phyloP scores from a whole-genome alignment of 2,888 invertebrate genomes.

The Aleiodes testaceus region DNA sequence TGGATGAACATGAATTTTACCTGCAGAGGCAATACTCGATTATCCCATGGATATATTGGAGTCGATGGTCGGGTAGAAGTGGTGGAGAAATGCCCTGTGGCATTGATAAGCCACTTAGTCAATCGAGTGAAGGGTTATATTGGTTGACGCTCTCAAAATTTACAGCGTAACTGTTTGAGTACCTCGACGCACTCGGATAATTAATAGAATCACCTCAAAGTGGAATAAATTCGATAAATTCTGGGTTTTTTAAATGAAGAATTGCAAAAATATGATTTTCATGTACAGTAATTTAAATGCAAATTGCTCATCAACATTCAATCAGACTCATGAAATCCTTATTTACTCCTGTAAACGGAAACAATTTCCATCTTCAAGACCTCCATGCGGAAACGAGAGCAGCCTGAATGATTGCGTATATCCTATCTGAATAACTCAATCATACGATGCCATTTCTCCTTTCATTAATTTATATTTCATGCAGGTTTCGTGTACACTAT shows the following conservation, averaged over 20 bases:
- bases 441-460: slow-evolving; percentile 18
- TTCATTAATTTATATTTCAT: slow-evolving; percentile 11
- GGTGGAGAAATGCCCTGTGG: slow-evolving; percentile 19
- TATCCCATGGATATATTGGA: slow-evolving; percentile 7
- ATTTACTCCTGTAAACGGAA: slow-evolving; percentile 48
- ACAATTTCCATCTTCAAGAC: slow-evolving; percentile 47
- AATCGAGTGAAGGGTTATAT: slow-evolving; percentile 38
- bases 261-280: no score
- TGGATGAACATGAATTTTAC: slow-evolving; percentile 15
- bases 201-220: background rate
- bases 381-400: slow-evolving; percentile 56
- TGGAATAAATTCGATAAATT: background rate
- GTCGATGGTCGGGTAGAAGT: background rate
- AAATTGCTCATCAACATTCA: slow-evolving; percentile 19
- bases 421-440: slow-evolving; percentile 19
- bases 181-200: slow-evolving; percentile 20
- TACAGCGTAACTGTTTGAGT: slow-evolving; percentile 27
- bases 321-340: background rate
- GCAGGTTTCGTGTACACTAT: background rate
- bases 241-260: no score
- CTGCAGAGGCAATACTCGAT: slow-evolving; percentile 6
- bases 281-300: no score
- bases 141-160: slow-evolving; percentile 29
- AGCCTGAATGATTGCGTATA: slow-evolving; percentile 34
- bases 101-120: slow-evolving; percentile 41